Evolutionary conservation across 2,888 invertebrate genomes (phyloP).

Genomic region (Polyommatus icarus): DNA sequence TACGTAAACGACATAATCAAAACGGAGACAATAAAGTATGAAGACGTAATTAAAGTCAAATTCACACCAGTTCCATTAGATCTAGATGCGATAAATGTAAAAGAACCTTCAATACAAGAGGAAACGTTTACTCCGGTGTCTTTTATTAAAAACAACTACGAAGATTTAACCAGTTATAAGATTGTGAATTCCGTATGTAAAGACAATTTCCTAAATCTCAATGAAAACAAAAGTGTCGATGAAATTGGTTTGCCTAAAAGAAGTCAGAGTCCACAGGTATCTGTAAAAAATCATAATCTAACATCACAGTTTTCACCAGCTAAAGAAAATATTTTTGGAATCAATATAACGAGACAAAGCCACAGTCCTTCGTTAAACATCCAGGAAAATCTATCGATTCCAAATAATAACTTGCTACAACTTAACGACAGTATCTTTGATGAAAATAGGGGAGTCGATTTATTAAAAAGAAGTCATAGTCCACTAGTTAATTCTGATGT

Average conservation of each 20-base stretch:
- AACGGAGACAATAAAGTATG: conserved; percentile 72
- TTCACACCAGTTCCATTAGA: conserved; percentile 69
- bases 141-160: conserved; percentile 62
- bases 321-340: not conserved
- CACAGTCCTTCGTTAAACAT: conserved; percentile 35
- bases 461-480: conserved; percentile 46
- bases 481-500: conserved; percentile 63
- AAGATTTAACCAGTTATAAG: conserved; percentile 73
- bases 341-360: conserved; percentile 5
- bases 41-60: conserved; percentile 71
- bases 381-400: not conserved
- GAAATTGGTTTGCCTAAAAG: not conserved
- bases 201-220: conserved; percentile 49
- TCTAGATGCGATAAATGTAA: conserved; percentile 50
- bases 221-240: conserved; percentile 37
- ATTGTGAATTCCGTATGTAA: conserved; percentile 69
- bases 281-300: not conserved
- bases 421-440: not conserved
- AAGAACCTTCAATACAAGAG: not conserved
- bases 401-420: not conserved
- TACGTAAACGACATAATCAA: conserved; percentile 68
- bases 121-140: conserved; percentile 52
- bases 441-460: conserved; percentile 20
- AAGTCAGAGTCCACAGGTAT: not conserved
- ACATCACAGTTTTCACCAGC: not conserved